Conservation (phyloP, 1,140 invertebrate species). For the Batillaria attramentaria region DNA sequence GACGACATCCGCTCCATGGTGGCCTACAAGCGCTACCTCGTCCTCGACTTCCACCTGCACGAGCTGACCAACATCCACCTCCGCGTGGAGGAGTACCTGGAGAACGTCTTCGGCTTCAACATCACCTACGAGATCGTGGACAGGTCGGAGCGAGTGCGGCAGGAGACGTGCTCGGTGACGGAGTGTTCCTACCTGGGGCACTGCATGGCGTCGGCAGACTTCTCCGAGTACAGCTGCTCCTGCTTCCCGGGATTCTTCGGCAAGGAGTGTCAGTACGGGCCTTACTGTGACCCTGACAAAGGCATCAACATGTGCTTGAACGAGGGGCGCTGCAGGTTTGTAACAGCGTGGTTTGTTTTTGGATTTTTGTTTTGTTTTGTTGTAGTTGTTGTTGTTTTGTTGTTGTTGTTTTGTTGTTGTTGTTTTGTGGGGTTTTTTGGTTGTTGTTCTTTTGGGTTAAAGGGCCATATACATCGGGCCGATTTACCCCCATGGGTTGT, state of each 20-base stretch:
- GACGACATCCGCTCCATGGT: slow-evolving; percentile 69
- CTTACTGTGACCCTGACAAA: slow-evolving; percentile 67
- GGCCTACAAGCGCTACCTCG: slow-evolving; percentile 82
- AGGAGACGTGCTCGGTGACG: slow-evolving; percentile 81
- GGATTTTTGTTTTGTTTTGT: background rate
- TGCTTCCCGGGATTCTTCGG: slow-evolving; percentile 71
- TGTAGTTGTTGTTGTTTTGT: background rate
- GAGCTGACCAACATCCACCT: slow-evolving; percentile 86
- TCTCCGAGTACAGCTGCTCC: slow-evolving; percentile 73
- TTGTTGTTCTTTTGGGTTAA: background rate
- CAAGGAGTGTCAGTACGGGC: slow-evolving; percentile 69
- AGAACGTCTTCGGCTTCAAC: slow-evolving; percentile 93
- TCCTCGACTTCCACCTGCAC: slow-evolving; percentile 82
- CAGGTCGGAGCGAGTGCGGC: slow-evolving; percentile 72
- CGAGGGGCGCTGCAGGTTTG: slow-evolving; percentile 70
- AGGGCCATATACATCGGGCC: background rate
- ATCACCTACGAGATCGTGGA: slow-evolving; percentile 87
- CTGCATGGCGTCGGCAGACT: slow-evolving; percentile 82
- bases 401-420: too few species aligned
- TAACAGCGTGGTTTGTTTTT: background rate
- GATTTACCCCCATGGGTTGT: background rate
- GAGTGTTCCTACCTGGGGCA: slow-evolving; percentile 88
- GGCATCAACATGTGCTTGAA: slow-evolving; percentile 68
- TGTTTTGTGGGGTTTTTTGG: too few species aligned
- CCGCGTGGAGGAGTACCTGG: slow-evolving; percentile 83